phyloP scores from a whole-genome alignment of 2,113 vertebrate species.

The Cricetomys ansorgei region DNA sequence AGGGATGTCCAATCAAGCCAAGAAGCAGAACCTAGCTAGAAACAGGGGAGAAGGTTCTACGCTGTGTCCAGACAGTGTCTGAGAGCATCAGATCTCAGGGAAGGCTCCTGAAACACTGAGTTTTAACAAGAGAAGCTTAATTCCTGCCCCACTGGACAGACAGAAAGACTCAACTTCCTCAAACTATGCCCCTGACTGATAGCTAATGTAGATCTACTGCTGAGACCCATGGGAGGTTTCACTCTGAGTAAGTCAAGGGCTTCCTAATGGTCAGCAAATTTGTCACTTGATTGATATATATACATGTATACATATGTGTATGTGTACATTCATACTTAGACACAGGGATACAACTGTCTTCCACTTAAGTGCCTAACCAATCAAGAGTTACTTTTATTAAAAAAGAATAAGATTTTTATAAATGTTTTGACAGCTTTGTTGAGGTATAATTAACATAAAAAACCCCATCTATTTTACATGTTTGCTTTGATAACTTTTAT shows the following conservation, averaged over 20 bases:
- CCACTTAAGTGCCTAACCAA: not conserved
- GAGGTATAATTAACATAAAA: not conserved
- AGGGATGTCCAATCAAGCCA: not conserved
- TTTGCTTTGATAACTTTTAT: not conserved
- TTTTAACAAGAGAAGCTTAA: not conserved
- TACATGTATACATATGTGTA: not conserved
- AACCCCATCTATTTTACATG: not conserved
- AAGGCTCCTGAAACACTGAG: not conserved
- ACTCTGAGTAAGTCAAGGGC: not conserved
- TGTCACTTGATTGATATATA: not conserved
- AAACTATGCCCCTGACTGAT: not conserved
- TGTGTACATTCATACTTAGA: not conserved
- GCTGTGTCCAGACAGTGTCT: not conserved
- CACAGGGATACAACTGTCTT: not conserved
- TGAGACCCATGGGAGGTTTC: not conserved
- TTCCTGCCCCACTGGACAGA: not conserved
- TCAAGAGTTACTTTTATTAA: not conserved
- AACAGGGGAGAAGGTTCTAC: not conserved
- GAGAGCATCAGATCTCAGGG: not conserved
- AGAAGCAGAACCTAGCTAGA: not conserved
- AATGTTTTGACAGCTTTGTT: not conserved
- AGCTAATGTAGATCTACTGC: not conserved
- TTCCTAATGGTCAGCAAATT: not conserved
- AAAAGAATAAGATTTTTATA: not conserved
- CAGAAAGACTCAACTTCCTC: not conserved